Percentiles rank a stretch among this genome's conserved stretches.
These are phyloP conservation scores for Lycaena phlaeas DNA, from an alignment of 2,888 invertebrate genomes.

Conservation along the genomic window DNA sequence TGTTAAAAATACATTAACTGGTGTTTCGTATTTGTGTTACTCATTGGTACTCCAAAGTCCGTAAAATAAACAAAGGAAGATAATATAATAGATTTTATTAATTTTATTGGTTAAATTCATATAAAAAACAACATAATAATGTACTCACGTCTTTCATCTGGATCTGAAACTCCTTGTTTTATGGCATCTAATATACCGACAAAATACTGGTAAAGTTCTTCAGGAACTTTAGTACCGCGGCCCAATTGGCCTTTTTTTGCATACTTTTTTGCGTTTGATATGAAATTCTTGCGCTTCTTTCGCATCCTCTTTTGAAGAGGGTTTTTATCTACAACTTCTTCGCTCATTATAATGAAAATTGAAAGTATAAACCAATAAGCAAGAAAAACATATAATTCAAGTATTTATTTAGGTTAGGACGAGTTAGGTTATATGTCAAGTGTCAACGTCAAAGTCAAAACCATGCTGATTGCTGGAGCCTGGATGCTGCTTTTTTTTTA, in stretches of 20 bases:
- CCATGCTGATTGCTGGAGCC: too few relatives aligned
- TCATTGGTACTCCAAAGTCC: too few relatives aligned
- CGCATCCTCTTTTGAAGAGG: slow-evolving; percentile 58
- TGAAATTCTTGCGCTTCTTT: slow-evolving; percentile 77
- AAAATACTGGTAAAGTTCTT: slow-evolving; percentile 84
- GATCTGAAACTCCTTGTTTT: slow-evolving; percentile 76
- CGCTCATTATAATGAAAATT: slow-evolving; percentile 34
- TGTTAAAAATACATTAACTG: too few relatives aligned
- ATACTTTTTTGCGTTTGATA: slow-evolving; percentile 83
- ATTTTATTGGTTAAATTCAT: too few relatives aligned
- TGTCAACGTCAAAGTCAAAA: too few relatives aligned
- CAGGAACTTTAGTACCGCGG: slow-evolving; percentile 78
- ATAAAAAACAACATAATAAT: too few relatives aligned
- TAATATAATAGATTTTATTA: too few relatives aligned
- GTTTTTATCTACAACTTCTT: slow-evolving; percentile 30
- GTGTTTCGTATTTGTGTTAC: too few relatives aligned
- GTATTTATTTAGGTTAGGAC: too few relatives aligned
- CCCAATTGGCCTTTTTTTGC: slow-evolving; percentile 82
- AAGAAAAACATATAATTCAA: too few relatives aligned
- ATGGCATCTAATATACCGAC: slow-evolving; percentile 81
- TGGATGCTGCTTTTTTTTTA: too few relatives aligned
- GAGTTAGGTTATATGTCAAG: not conserved
- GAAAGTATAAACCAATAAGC: not conserved
- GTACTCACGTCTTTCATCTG: slow-evolving; percentile 80
- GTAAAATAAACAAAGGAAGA: too few relatives aligned